A percentile compares a stretch with the other conserved stretches of the same genome.
These are phyloP conservation scores for Melolontha melolontha DNA, from an alignment of 2,888 invertebrate genomes.

Conservation along the genomic window DNA sequence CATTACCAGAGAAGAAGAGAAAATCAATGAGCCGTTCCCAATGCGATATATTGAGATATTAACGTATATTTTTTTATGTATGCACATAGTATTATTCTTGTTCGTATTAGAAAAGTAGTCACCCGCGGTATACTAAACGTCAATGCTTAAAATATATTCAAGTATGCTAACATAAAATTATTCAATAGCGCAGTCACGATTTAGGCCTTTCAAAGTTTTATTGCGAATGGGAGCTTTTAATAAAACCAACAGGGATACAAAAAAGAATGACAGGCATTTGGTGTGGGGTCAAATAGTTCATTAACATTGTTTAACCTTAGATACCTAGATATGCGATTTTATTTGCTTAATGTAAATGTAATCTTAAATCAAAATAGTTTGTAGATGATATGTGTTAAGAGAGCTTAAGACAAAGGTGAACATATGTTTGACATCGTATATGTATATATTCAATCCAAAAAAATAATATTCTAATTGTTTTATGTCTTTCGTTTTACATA, in stretches of 20 bases:
- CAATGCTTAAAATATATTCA: slow-evolving; percentile 28
- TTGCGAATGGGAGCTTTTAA: slow-evolving; percentile 38
- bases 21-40: neutral
- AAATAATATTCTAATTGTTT: too few species aligned
- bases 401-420: too few species aligned
- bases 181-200: slow-evolving; percentile 43
- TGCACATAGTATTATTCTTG: slow-evolving; percentile 5
- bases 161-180: slow-evolving; percentile 23
- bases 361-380: too few species aligned
- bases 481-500: too few species aligned
- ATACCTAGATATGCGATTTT: slow-evolving; percentile 26
- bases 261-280: slow-evolving; percentile 31
- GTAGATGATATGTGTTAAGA: too few species aligned
- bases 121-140: slow-evolving; percentile 19
- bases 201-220: slow-evolving; percentile 43
- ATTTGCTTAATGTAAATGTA: slow-evolving; percentile 22
- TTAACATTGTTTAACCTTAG: slow-evolving; percentile 36
- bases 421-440: too few species aligned
- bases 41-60: neutral
- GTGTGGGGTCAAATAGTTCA: slow-evolving; percentile 35
- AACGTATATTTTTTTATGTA: neutral
- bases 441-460: too few species aligned
- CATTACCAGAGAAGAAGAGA: too few species aligned
- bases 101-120: slow-evolving; percentile 1
- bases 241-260: slow-evolving; percentile 24